Percentiles rank a stretch among this genome's conserved stretches.
Evolutionary conservation across 2,113 vertebrate genomes (phyloP).

Genomic region (Festucalex cinctus): DNA sequence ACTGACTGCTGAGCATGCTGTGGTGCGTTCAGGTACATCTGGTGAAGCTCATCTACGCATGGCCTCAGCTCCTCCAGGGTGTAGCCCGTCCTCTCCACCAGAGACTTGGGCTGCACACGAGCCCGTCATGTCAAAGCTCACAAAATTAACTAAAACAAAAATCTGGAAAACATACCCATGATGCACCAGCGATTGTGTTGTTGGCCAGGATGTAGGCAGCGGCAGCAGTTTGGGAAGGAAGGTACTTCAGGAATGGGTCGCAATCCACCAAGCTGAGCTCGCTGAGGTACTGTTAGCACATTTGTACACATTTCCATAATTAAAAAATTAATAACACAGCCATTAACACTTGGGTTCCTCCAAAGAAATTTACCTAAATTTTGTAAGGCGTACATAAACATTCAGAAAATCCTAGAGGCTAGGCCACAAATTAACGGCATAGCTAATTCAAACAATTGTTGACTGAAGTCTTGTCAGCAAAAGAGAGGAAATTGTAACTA

Average conservation of each 20-base stretch:
- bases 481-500: too few relatives aligned
- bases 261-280: constrained; percentile 92
- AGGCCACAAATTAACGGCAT: too few relatives aligned
- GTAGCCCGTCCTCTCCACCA: constrained; percentile 81
- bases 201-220: constrained; percentile 84
- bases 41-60: constrained; percentile 86
- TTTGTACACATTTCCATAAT: too few relatives aligned
- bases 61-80: constrained; percentile 83
- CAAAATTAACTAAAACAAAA: not conserved
- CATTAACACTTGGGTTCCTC: too few relatives aligned
- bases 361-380: too few relatives aligned
- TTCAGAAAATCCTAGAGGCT: too few relatives aligned
- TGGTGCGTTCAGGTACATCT: constrained; percentile 81
- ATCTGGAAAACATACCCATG: constrained; percentile 77
- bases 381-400: too few relatives aligned
- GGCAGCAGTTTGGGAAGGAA: constrained; percentile 89
- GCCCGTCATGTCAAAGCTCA: not conserved
- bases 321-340: too few relatives aligned
- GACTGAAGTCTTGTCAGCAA: too few relatives aligned
- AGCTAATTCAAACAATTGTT: too few relatives aligned
- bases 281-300: constrained; percentile 80
- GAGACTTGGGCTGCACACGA: constrained; percentile 74
- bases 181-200: constrained; percentile 78
- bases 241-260: constrained; percentile 89
- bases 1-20: constrained; percentile 92